A percentile compares a stretch with the other conserved stretches of the same genome.
phyloP scores from a whole-genome alignment of 2,113 vertebrate genomes.

The Rallus limicola region DNA sequence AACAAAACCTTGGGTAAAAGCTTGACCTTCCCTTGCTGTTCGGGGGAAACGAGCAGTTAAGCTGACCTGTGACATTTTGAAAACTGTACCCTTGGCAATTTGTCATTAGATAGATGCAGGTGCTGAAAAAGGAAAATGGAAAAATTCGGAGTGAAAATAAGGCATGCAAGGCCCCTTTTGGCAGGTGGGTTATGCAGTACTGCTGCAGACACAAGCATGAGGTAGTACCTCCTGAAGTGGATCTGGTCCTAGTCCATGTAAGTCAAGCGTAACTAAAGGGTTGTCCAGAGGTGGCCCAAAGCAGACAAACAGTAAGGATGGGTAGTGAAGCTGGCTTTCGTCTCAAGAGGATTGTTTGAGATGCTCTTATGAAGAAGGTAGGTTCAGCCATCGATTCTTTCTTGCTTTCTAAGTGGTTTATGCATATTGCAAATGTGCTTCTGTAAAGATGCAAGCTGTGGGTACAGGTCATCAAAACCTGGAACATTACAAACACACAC shows the following conservation, averaged over 20 bases:
- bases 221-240: background rate
- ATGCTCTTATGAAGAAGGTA: background rate
- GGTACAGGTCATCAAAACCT: background rate
- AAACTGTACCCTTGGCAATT: background rate
- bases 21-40: background rate
- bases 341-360: background rate
- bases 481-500: background rate
- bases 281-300: background rate
- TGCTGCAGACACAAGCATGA: background rate
- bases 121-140: background rate
- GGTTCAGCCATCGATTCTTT: background rate
- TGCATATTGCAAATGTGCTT: background rate
- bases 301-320: background rate
- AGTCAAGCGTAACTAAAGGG: background rate
- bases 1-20: background rate
- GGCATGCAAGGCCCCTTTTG: background rate
- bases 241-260: rapidly evolving
- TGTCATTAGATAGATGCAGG: background rate
- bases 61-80: background rate
- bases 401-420: background rate
- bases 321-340: background rate
- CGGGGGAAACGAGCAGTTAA: background rate
- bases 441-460: background rate
- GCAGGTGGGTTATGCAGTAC: background rate
- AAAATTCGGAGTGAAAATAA: background rate